Conservation (phyloP, 2,888 invertebrate species). For the Troglohyphantes excavatus region DNA sequence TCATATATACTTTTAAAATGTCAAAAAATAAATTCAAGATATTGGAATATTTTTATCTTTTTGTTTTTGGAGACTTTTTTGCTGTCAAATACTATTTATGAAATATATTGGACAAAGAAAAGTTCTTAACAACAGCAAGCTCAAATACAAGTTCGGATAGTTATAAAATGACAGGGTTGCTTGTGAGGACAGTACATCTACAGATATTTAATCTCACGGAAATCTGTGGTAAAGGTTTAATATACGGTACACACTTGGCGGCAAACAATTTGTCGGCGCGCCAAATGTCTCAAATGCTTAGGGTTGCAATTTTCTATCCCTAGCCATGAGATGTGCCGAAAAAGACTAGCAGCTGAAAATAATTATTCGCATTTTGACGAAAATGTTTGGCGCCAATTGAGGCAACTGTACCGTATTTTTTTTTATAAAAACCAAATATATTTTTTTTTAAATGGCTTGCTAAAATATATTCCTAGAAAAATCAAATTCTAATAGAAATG, state of each 20-base stretch:
- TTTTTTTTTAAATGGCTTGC: neutral
- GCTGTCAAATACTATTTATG: constrained; percentile 27
- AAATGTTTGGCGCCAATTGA: neutral
- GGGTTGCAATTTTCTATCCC: neutral
- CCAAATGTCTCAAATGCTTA: no score
- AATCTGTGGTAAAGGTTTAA: neutral
- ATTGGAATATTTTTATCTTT: neutral
- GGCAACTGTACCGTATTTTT: neutral
- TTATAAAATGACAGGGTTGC: constrained; percentile 36
- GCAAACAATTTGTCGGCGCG: neutral
- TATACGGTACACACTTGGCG: neutral
- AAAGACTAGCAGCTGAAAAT: neutral
- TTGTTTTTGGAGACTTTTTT: constrained; percentile 19
- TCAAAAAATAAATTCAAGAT: no score
- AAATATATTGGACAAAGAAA: constrained; percentile 55
- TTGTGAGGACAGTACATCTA: no score
- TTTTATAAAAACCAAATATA: neutral
- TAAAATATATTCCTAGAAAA: neutral
- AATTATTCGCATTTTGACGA: no score
- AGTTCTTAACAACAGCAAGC: constrained; percentile 54
- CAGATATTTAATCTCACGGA: neutral
- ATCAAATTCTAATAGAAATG: neutral
- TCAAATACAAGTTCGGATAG: constrained; percentile 27
- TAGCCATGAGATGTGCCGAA: neutral
- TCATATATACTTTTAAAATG: no score